Percentiles rank a stretch among this genome's conserved stretches.
phyloP scores from a whole-genome alignment of 2,797 vertebrate species.

The Peromyscus melanophrys region DNA sequence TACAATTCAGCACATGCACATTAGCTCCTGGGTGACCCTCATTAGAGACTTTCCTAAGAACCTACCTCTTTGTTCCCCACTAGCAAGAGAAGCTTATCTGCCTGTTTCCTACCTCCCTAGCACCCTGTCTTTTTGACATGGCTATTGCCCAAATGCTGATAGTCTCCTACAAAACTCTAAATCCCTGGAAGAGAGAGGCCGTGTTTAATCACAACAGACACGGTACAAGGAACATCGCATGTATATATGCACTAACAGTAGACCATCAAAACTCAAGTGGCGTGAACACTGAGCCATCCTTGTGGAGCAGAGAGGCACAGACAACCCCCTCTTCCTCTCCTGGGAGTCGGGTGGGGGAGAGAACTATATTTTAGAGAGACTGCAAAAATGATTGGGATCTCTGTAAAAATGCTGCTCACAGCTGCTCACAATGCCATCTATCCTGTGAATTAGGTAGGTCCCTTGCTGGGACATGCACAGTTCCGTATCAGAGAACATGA shows the following conservation, averaged over 20 bases:
- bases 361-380: not conserved
- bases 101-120: not conserved
- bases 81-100: not conserved
- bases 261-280: not conserved
- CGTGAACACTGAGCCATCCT: not conserved
- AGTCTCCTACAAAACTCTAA: not conserved
- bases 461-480: not conserved
- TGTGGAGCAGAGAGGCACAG: not conserved
- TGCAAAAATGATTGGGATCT: not conserved
- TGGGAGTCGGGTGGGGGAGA: not conserved
- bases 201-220: not conserved
- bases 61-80: not conserved
- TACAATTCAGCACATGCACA: not conserved
- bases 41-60: not conserved
- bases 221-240: not conserved
- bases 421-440: rapidly evolving
- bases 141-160: not conserved
- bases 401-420: not conserved
- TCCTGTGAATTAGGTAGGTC: not conserved
- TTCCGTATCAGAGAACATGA: not conserved
- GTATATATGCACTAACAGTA: not conserved
- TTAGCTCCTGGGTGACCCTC: not conserved
- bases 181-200: slow-evolving; percentile 9
- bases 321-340: not conserved
- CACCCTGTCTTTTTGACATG: not conserved